A percentile compares a stretch with the other conserved stretches of the same genome.
Conservation (phyloP, 2,113 vertebrate genomes). For the Oostethus manadensis region DNA sequence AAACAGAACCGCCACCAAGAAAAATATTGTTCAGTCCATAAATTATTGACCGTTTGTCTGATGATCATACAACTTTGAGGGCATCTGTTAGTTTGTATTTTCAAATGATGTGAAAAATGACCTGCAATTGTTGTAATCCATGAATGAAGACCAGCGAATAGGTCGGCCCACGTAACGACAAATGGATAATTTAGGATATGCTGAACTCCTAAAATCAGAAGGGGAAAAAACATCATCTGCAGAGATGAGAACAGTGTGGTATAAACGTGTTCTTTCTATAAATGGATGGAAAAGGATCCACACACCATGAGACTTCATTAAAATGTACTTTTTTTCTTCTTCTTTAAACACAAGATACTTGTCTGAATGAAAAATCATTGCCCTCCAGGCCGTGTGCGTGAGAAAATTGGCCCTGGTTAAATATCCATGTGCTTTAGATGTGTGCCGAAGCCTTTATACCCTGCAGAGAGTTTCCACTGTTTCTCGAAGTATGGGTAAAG, state of each 20-base stretch:
- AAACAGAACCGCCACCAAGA: no score
- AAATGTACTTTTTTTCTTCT: background rate
- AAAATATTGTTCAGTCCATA: no score
- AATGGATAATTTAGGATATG: background rate
- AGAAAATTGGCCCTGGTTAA: background rate
- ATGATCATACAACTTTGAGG: no score
- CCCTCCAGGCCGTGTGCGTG: background rate
- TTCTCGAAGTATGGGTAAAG: background rate
- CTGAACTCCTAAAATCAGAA: background rate
- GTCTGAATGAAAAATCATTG: background rate
- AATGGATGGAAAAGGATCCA: background rate
- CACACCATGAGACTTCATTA: slow-evolving; percentile 7
- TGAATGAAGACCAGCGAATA: background rate
- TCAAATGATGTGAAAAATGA: no score
- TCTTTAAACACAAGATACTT: background rate
- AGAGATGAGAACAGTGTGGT: background rate
- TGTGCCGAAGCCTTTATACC: background rate
- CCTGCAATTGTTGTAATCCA: background rate
- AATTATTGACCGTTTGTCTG: no score
- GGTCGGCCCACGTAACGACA: background rate
- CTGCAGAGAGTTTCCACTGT: no score
- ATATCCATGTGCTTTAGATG: background rate
- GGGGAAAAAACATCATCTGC: background rate
- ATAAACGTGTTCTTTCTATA: background rate
- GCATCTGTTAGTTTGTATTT: no score